A percentile compares a stretch with the other conserved stretches of the same genome.
Conservation (phyloP, 2,113 vertebrate species). For the Vulpes vulpes region DNA sequence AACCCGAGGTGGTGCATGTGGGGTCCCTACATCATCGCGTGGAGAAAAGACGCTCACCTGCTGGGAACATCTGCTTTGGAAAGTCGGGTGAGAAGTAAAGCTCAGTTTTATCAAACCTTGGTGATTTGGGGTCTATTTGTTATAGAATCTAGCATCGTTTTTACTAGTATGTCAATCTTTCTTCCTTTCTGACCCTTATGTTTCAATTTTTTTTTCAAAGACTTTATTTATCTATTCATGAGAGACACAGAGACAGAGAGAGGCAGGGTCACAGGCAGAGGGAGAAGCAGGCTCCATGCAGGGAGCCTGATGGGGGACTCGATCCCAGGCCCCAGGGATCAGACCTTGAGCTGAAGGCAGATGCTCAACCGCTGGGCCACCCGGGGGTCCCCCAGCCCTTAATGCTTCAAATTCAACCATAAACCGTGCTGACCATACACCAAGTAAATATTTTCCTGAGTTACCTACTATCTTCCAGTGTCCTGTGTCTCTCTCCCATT, state of each 20-base stretch:
- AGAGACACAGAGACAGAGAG: too few relatives aligned
- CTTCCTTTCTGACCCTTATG: background rate
- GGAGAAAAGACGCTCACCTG: background rate
- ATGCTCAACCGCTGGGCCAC: too few relatives aligned
- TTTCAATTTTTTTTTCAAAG: background rate
- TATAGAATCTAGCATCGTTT: background rate
- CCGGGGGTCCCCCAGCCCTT: background rate
- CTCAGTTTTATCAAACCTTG: background rate
- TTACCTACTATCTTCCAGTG: background rate
- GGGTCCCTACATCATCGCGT: background rate
- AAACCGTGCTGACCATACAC: background rate
- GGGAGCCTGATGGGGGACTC: too few relatives aligned
- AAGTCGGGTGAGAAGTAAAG: background rate
- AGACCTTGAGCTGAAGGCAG: too few relatives aligned
- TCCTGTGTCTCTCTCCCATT: background rate
- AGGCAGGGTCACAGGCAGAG: too few relatives aligned
- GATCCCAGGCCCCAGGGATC: too few relatives aligned
- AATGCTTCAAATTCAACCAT: constrained; percentile 7
- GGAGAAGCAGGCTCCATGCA: too few relatives aligned
- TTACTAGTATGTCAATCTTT: background rate
- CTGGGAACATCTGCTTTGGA: background rate
- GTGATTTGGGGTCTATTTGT: background rate
- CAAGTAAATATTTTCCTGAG: background rate
- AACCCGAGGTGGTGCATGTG: background rate
- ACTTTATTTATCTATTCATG: too few relatives aligned